Conservation (phyloP, 2,113 vertebrate species). For the Phaethornis superciliosus region DNA sequence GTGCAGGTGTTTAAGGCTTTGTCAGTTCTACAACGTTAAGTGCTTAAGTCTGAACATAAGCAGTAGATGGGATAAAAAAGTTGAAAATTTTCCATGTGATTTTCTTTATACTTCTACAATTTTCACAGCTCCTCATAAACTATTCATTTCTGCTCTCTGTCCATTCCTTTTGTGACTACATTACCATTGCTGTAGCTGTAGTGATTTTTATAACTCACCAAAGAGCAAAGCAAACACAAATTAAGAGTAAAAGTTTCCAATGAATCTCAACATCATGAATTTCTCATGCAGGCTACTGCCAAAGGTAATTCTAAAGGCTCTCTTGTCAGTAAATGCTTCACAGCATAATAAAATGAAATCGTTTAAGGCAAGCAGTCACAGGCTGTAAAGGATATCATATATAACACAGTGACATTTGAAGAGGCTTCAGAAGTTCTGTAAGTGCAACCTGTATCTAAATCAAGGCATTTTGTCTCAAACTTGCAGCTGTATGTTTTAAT, state of each 20-base stretch:
- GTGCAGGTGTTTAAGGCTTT: not conserved
- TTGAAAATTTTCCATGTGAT: accelerated
- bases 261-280: not conserved
- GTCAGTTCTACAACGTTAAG: not conserved
- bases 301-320: slow-evolving; percentile 10
- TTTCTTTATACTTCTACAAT: not conserved
- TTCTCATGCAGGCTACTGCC: not conserved
- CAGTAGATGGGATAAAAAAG: not conserved
- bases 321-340: slow-evolving; percentile 40
- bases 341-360: slow-evolving; percentile 36
- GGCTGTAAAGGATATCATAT: slow-evolving; percentile 23
- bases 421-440: slow-evolving; percentile 53
- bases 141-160: not conserved
- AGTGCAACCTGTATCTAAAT: slow-evolving; percentile 50
- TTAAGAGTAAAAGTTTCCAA: not conserved
- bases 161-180: not conserved
- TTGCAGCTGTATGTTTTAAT: not conserved
- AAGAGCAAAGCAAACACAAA: not conserved
- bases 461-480: slow-evolving; percentile 11
- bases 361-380: slow-evolving; percentile 54
- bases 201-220: not conserved
- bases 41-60: not conserved
- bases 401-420: slow-evolving; percentile 48
- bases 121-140: not conserved
- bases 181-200: not conserved